Evolutionary conservation across 1,140 invertebrate genomes (phyloP), one percentile per base, ranked within the genome.

Genomic region (Penaeus indicus): DNA sequence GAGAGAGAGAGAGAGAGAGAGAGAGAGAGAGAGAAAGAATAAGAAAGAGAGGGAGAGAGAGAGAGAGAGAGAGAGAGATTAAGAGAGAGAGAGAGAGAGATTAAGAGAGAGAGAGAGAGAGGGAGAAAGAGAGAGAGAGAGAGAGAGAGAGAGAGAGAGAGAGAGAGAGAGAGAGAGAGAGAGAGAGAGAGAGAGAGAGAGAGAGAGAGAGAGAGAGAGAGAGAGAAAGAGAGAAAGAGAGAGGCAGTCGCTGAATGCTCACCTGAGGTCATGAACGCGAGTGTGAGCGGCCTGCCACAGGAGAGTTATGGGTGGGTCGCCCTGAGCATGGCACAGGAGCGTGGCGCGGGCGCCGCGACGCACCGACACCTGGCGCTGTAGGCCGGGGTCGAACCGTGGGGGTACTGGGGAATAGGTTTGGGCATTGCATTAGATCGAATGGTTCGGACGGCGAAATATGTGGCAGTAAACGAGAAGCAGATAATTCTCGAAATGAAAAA

Each of bases 241-340:
- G 32, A 72, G 83, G 75, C 63, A 72, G 83, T 32, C 3, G 42
- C 19, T 18, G 11, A 38, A 8, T 22, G 18, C 67, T 88, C 27
- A 88, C 86, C 86, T 88, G 54, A 60, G 42, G 61, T 88, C 86
- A 7, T 82, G 80, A 80, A 60, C 79, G 80, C 77, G 80, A 47
- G 80, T 83, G 64, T 88, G 86, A 19, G 80, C 32, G 64, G 86
- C 86, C 32, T 88, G 86, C 86, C 86, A 88, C 54, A 88, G 62
- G 18, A 88, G 80, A 1, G 86, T 88, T 54, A 88, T 88, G 80
- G 86, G 86, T 47, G 86, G 80, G 67, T 88, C 86, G 2, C 86
- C 86, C 25, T 83, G 86, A 27, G 80, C 86, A 54, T 83, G 86
- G 27, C 86, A 88, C 19, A 77, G 47, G 19, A 88, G 80, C 16